phyloP scores from a whole-genome alignment of 2,113 vertebrate species.

The Tinamus guttatus region DNA sequence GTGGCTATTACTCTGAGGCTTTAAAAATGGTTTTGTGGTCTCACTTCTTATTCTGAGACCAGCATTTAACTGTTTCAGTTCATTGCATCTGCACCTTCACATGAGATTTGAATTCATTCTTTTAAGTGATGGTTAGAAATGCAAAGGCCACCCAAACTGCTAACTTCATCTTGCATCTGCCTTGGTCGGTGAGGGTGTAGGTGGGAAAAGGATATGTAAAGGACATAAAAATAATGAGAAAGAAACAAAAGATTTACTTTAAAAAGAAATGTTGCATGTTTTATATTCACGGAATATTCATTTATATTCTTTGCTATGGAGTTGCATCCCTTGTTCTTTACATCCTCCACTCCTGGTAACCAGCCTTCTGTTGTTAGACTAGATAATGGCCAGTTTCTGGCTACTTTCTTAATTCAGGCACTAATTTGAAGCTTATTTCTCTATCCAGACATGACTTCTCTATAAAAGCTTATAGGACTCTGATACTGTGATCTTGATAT shows the following conservation, averaged over 20 bases:
- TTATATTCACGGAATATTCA: no score
- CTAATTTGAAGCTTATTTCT: background rate
- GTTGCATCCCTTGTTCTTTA: background rate
- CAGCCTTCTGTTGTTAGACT: background rate
- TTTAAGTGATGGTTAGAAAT: background rate
- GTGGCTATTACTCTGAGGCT: constrained; percentile 19
- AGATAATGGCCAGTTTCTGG: background rate
- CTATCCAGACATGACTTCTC: background rate
- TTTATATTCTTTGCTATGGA: background rate
- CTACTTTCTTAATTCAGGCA: background rate
- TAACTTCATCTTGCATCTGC: background rate
- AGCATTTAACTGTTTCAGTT: constrained; percentile 51
- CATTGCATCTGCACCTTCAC: background rate
- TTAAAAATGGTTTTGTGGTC: constrained; percentile 8
- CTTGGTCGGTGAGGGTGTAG: background rate
- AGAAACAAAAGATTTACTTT: background rate
- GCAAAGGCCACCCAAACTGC: background rate
- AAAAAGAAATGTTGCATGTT: background rate
- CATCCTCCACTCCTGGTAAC: background rate
- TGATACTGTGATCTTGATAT: background rate
- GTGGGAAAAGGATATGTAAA: background rate
- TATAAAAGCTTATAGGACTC: background rate
- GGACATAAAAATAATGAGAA: background rate
- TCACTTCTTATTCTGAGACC: constrained; percentile 17
- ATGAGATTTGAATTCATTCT: background rate